These are phyloP conservation scores for Frankliniella intonsa DNA, from an alignment of 2,888 invertebrate genomes.

Conservation along the genomic window DNA sequence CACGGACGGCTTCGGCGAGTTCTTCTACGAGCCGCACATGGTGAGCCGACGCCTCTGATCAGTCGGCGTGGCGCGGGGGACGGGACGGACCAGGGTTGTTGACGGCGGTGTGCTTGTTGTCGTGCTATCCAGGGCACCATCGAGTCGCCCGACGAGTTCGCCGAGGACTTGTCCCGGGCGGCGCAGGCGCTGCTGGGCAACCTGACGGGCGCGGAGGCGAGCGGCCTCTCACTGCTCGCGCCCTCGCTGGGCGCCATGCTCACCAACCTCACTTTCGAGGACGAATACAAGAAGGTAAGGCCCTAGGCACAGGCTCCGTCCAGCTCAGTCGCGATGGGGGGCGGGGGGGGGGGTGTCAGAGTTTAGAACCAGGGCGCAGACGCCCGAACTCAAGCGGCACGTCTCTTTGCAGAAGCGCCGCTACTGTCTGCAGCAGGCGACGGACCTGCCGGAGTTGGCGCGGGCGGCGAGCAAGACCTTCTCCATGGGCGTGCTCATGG, in stretches of 20 bases:
- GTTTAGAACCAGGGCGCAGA: neutral
- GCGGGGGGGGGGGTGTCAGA: neutral
- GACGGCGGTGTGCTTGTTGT: neutral
- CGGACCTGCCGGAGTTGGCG: conserved; percentile 44
- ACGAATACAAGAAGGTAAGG: conserved; percentile 50
- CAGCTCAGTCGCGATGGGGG: neutral
- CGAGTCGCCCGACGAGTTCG: conserved; percentile 50
- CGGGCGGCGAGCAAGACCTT: conserved; percentile 52
- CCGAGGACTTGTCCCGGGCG: conserved; percentile 48
- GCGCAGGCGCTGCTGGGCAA: conserved; percentile 50
- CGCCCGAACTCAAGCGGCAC: neutral
- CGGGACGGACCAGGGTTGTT: neutral
- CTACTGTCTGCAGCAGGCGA: conserved; percentile 45
- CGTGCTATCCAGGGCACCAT: conserved; percentile 45
- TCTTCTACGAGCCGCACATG: conserved; percentile 59
- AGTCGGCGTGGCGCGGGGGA: too few species aligned
- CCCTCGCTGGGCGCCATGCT: conserved; percentile 49
- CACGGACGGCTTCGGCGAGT: conserved; percentile 55
- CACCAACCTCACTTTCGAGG: conserved; percentile 49
- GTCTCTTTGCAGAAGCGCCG: conserved; percentile 45
- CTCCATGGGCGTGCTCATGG: conserved; percentile 59
- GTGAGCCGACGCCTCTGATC: conserved; percentile 45
- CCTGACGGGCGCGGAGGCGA: conserved; percentile 46
- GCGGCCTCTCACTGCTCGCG: conserved; percentile 48
- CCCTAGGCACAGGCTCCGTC: neutral